These are phyloP conservation scores for Gasteruption jaculator DNA, from an alignment of 2,888 invertebrate species.

Conservation along the genomic window DNA sequence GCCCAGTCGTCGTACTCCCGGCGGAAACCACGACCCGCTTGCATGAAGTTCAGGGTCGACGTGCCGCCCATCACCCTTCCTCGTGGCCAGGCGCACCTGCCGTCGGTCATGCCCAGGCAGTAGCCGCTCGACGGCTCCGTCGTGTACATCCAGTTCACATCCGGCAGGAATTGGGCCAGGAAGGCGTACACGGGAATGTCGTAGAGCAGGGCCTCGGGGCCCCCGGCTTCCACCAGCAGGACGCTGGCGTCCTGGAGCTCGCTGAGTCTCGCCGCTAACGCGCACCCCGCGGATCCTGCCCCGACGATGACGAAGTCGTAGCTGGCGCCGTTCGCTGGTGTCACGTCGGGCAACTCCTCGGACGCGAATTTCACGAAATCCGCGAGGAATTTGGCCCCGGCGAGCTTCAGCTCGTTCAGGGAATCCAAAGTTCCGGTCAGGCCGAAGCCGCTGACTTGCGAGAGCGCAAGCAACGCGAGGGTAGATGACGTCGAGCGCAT, in stretches of 20 bases:
- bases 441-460: too few relatives aligned
- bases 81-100: constrained; percentile 52
- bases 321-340: background rate
- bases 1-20: constrained; percentile 85
- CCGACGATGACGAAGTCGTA: constrained; percentile 82
- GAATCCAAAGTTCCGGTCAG: too few relatives aligned
- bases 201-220: constrained; percentile 66
- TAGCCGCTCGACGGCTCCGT: constrained; percentile 68
- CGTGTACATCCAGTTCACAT: constrained; percentile 78
- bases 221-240: constrained; percentile 76
- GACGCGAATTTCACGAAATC: too few relatives aligned
- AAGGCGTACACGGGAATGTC: constrained; percentile 74
- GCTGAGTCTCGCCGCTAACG: constrained; percentile 71
- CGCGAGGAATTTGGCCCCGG: too few relatives aligned
- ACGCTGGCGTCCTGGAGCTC: constrained; percentile 71
- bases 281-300: constrained; percentile 78
- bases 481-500: too few relatives aligned
- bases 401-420: too few relatives aligned
- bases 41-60: constrained; percentile 86
- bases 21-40: constrained; percentile 68
- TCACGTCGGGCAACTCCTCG: background rate
- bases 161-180: constrained; percentile 66
- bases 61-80: constrained; percentile 88
- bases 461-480: too few relatives aligned
- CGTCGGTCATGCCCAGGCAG: constrained; percentile 56